phyloP scores from a whole-genome alignment of 2,888 invertebrate species.

The Prenolepis imparis region DNA sequence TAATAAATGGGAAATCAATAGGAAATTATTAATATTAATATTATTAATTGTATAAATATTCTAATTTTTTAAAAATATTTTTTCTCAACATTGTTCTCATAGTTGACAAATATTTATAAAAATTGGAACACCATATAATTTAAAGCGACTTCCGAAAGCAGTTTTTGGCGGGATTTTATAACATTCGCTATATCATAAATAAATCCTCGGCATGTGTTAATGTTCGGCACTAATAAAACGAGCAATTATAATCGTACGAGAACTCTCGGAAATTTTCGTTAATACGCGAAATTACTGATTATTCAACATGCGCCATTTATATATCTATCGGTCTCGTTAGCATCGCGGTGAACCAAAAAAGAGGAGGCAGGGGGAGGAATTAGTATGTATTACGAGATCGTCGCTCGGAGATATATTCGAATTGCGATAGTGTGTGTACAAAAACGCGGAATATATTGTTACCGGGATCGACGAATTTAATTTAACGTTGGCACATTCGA shows the following conservation, averaged over 20 bases:
- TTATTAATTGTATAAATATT: not conserved
- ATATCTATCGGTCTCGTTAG: not conserved
- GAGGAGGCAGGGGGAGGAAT: not conserved
- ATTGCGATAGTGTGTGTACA: not conserved
- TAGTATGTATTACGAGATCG: constrained; percentile 17
- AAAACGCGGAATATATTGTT: constrained; percentile 16
- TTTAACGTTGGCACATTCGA: constrained; percentile 56
- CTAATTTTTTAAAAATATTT: too few species aligned
- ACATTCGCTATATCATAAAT: not conserved
- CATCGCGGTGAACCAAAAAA: not conserved
- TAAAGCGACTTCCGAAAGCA: not conserved
- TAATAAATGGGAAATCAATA: not conserved
- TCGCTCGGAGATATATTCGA: constrained; percentile 3
- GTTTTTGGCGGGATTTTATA: not conserved
- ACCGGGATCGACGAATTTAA: constrained; percentile 60
- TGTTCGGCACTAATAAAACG: not conserved
- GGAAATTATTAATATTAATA: not conserved
- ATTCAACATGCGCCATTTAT: constrained; percentile 11
- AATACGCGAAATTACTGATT: constrained; percentile 15
- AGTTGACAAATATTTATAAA: not conserved
- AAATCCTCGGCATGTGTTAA: not conserved
- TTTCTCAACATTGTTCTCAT: not conserved
- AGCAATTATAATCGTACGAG: not conserved
- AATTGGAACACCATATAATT: not conserved
- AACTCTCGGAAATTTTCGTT: constrained; percentile 12